Conservation (phyloP, 2,888 invertebrate species). For the Dioctria rufipes region DNA sequence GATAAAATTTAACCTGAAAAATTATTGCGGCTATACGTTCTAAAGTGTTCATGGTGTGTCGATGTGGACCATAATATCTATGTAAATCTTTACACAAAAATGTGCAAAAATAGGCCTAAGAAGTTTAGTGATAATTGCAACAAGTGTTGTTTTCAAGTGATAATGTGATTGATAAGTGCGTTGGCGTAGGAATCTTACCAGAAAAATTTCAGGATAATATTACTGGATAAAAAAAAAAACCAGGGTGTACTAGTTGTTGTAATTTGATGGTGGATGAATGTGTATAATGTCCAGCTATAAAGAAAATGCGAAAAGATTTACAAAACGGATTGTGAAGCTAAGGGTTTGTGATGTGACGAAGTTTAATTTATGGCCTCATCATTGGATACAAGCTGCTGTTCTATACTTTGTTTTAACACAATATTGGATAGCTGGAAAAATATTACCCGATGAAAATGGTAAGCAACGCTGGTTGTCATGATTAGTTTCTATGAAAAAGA, state of each 20-base stretch:
- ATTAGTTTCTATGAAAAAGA: no score
- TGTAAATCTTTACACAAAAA: neutral
- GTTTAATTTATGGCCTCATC: conserved; percentile 1
- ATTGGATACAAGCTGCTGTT: conserved; percentile 43
- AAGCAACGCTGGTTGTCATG: neutral
- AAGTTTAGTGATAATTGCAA: conserved; percentile 38
- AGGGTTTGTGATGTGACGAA: conserved; percentile 14
- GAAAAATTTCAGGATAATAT: neutral
- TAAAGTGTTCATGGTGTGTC: conserved; percentile 33
- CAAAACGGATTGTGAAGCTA: neutral
- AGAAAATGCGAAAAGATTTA: neutral
- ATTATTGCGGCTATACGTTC: conserved; percentile 14
- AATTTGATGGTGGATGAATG: neutral
- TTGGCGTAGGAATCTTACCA: neutral
- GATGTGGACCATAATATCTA: no score
- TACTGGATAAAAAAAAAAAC: conserved; percentile 1
- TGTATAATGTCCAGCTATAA: conserved; percentile 4
- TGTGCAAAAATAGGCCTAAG: conserved; percentile 36
- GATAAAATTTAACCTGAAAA: conserved; percentile 37
- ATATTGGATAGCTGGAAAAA: conserved; percentile 55
- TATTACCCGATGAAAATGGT: conserved; percentile 57
- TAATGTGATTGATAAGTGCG: neutral
- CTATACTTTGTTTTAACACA: conserved; percentile 53
- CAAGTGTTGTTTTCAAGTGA: conserved; percentile 21
- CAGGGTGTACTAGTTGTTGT: neutral